Evolutionary conservation across 2,797 vertebrate species (phyloP).

Genomic region (Notolepis coatsorum): DNA sequence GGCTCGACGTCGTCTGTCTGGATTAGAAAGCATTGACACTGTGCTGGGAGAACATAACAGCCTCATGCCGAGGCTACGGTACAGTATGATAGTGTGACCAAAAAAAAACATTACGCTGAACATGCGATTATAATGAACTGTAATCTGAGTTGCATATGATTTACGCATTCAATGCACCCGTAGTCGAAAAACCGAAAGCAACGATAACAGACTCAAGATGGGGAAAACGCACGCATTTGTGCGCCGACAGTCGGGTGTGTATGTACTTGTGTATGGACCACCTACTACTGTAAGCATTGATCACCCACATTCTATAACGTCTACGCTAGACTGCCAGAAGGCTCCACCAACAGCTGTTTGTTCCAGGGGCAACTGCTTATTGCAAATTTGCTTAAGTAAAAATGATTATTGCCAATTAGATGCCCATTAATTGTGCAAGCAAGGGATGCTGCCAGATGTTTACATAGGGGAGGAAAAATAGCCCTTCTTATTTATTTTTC

Average conservation of each 20-base stretch:
- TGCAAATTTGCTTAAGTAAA: constrained; percentile 93
- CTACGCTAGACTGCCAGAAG: constrained; percentile 86
- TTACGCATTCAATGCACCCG: neutral
- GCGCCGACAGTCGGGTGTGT: constrained; percentile 31
- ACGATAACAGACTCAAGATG: neutral
- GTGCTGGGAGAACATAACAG: neutral
- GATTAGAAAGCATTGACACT: neutral
- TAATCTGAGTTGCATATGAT: neutral
- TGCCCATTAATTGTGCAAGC: constrained; percentile 98
- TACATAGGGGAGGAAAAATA: constrained; percentile 93
- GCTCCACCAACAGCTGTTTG: constrained; percentile 93
- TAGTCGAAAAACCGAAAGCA: neutral
- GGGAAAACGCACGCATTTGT: constrained; percentile 14
- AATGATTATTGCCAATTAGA: constrained; percentile 99
- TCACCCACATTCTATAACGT: constrained; percentile 81
- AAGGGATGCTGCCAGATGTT: constrained; percentile 97
- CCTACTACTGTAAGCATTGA: constrained; percentile 80
- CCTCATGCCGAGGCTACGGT: neutral
- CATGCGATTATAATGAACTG: neutral
- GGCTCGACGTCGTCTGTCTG: neutral
- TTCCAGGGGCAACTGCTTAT: constrained; percentile 90
- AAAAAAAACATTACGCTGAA: neutral
- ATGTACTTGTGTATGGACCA: constrained; percentile 54
- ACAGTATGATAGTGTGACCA: too few relatives aligned
- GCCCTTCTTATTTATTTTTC: constrained; percentile 85